Evolutionary conservation across 2,888 invertebrate species (phyloP).

Genomic region (Hirudinaria manillensis): DNA sequence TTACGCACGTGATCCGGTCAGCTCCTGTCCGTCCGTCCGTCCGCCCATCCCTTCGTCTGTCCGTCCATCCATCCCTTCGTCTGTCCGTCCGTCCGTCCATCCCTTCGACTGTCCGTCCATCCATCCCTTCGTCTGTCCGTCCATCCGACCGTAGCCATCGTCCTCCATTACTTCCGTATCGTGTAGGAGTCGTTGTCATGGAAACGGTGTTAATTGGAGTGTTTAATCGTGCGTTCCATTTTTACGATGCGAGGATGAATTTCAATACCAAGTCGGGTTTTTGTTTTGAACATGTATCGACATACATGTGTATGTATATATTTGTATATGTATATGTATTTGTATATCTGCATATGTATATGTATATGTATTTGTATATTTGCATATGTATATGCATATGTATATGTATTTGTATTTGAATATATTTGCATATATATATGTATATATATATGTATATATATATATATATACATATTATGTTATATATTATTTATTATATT

Average conservation of each 20-base stretch:
- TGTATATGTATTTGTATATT: not conserved
- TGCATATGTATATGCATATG: not conserved
- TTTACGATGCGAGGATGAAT: too few relatives aligned
- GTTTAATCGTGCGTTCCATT: too few relatives aligned
- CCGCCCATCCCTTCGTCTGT: not conserved
- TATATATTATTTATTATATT: not conserved
- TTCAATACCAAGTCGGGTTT: not conserved
- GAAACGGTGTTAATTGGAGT: too few relatives aligned
- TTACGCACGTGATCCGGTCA: not conserved
- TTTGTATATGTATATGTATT: not conserved
- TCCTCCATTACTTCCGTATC: not conserved
- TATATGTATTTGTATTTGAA: not conserved
- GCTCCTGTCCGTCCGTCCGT: not conserved
- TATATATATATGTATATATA: not conserved
- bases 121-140: not conserved
- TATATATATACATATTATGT: not conserved
- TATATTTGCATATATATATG: not conserved
- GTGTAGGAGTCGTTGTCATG: too few relatives aligned
- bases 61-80: not conserved
- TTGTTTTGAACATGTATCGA: not conserved
- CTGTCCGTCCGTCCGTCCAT: not conserved
- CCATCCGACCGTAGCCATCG: not conserved
- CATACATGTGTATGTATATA: not conserved
- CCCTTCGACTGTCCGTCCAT: not conserved
- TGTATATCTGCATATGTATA: not conserved